Base-by-base conservation (phyloP, 1,140 invertebrate species). In the Drosophila eugracilis region DNA sequence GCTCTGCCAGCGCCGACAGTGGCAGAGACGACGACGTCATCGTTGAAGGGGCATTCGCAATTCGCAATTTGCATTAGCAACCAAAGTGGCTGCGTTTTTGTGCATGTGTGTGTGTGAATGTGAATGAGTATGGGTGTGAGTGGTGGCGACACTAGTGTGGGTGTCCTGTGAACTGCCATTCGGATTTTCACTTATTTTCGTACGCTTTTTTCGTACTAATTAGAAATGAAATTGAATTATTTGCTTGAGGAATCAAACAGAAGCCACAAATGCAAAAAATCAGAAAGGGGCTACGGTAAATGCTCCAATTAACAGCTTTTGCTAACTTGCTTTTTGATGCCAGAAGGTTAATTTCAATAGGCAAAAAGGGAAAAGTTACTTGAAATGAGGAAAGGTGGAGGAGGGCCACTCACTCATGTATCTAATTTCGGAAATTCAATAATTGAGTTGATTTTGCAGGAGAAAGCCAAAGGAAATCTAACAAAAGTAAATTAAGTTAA, bases 171-270 rank as follows among this genome's bases (percentile, higher is more conserved):
- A 14, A 10, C 32, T 62, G 22, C 19, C 39, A 63, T 70, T 65
- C 19, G 39, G 15, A 24, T 74, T 52, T 57, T 67, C 52, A 55
- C 63, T 42, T 57, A 66, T 57, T 63, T 58, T 62, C 49, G 55
- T 72, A 75, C 63, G 67, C 49, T 77, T 75, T 85, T 81, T 75
- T 63, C 65, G 63, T 77, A 81, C 81, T 88, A 86, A 86, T 86
- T 86, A 86, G 81, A 86, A 86, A 86, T 70, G 79, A 88, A 86
- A 86, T 86, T 86, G 78, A 86, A 86, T 86, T 86, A 86, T 86
- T 86, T 86, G 81, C 81, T 71, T 86, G 80, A 85, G 81, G 78
- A 85, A 85, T 86, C 80, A 85, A 86, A 84, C 59, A 74, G 60
- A 66, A 65, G 34, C 21, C 48, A 65, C 53, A 66, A 72, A 54